phyloP scores from a whole-genome alignment of 2,113 vertebrate species.

The Corythoichthys haematopterus region DNA sequence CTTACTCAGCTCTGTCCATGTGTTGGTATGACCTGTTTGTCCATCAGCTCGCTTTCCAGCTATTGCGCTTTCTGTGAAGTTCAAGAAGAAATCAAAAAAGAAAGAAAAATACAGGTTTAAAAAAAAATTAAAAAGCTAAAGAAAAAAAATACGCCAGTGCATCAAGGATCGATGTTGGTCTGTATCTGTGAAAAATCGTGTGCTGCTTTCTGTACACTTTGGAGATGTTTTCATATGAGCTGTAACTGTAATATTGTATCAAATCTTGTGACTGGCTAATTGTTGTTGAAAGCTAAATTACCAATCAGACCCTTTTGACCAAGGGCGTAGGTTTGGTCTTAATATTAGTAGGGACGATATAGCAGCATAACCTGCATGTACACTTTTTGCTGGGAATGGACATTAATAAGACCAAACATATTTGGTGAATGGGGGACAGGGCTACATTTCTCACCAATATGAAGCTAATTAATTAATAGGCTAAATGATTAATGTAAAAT shows the following conservation, averaged over 20 bases:
- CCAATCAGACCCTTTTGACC: slow-evolving; percentile 59
- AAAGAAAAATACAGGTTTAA: no score
- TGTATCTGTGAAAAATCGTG: slow-evolving; percentile 67
- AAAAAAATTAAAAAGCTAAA: not conserved
- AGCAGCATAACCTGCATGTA: no score
- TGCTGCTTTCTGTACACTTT: slow-evolving; percentile 72
- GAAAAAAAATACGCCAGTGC: slow-evolving; percentile 57
- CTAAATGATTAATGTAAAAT: no score
- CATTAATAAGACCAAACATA: no score
- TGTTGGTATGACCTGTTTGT: slow-evolving; percentile 65
- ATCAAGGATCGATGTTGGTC: slow-evolving; percentile 69
- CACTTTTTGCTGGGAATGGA: no score
- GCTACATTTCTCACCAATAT: no score
- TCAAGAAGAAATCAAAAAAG: not conserved
- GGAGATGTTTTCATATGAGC: slow-evolving; percentile 69
- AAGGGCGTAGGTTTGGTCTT: no score
- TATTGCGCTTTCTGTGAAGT: slow-evolving; percentile 58
- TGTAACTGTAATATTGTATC: slow-evolving; percentile 58
- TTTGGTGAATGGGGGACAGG: no score
- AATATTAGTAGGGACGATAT: no score
- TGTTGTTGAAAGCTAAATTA: slow-evolving; percentile 57
- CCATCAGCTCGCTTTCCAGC: slow-evolving; percentile 70
- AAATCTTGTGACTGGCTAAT: slow-evolving; percentile 61
- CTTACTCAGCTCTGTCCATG: slow-evolving; percentile 74
- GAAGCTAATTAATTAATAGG: no score